Evolutionary conservation across 2,888 invertebrate genomes (phyloP), one percentile per base, ranked within the genome.

Genomic region (Seira ritae): DNA sequence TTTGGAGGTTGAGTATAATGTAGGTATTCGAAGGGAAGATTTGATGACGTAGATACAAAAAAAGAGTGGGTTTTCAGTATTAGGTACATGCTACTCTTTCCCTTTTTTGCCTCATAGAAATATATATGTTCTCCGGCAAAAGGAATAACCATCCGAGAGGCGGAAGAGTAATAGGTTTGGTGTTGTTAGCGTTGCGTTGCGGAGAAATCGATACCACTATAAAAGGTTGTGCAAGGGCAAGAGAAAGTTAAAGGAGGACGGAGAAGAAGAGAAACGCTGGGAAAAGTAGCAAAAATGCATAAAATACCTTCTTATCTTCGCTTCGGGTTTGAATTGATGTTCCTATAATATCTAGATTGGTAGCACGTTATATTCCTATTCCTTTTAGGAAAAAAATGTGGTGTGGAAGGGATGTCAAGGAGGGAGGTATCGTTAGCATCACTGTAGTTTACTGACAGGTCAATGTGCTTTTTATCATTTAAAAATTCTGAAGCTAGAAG

Each of bases 141-240:
- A 62, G 8, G 46, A 31, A 17, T 20, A 31, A 31, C n/a, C n/a
- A n/a, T n/a, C n/a, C n/a, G 31, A 8, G 31, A 31, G 31, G 31
- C 31, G 31, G 31, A 31, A 50, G 17, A 12, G 20, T 46, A 20
- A 22, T 68, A 31, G 69, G 69, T 24, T 55, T 24, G 71, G 4
- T 8, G 17, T n/a, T 71, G 71, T 37, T 19, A 42, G 71, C 42
- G 15, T 60, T 79, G 66, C 69, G 72, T 50, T 55, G 68, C 22
- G 50, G 76, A 68, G 72, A 83, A 83, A 86, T 86, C 86, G 87
- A 87, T 87, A 85, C 73, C 70, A 76, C 75, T 82, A 82, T 84
- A 80, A 67, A 84, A 80, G 77, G 71, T 80, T 87, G 83, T 80
- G 87, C 87, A 87, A 85, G 87, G 85, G 85, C 85, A 78, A 69